Evolutionary conservation across 2,888 invertebrate genomes (phyloP).

Genomic region (Mesopsocus fuscifrons): DNA sequence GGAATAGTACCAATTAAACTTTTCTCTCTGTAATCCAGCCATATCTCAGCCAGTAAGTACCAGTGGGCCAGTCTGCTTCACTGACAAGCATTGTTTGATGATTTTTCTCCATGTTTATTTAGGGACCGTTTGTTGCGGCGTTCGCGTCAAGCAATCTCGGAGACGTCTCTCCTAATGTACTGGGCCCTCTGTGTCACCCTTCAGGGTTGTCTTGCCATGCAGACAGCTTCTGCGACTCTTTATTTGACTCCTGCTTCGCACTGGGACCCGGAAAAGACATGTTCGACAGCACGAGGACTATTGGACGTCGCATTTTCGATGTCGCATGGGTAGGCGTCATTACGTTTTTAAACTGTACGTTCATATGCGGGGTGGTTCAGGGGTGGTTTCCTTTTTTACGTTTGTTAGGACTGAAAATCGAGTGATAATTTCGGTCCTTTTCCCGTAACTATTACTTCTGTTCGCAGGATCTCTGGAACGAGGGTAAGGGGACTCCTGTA

Average conservation of each 20-base stretch:
- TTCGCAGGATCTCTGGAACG: conserved; percentile 38
- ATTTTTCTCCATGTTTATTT: no score
- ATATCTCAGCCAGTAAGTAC: no score
- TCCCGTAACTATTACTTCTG: conserved; percentile 11
- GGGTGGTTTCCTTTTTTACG: no score
- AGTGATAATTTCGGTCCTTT: no score
- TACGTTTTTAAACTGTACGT: no score
- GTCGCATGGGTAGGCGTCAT: conserved; percentile 46
- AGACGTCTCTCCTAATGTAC: conserved; percentile 82
- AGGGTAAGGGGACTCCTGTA: conserved; percentile 37
- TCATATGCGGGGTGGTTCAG: no score
- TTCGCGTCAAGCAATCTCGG: conserved; percentile 85
- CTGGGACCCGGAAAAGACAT: conserved; percentile 79
- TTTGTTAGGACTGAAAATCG: no score
- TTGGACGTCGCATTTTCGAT: conserved; percentile 54
- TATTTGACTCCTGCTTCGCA: conserved; percentile 46
- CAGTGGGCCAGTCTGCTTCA: no score
- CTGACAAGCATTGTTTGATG: no score
- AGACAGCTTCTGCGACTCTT: conserved; percentile 45
- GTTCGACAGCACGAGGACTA: conserved; percentile 81
- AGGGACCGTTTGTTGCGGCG: conserved; percentile 76
- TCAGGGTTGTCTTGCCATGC: conserved; percentile 60
- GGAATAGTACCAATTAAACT: no score
- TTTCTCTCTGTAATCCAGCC: no score
- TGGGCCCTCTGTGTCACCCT: conserved; percentile 63